phyloP scores from a whole-genome alignment of 2,888 invertebrate genomes.

The Euspilapteryx auroguttella region DNA sequence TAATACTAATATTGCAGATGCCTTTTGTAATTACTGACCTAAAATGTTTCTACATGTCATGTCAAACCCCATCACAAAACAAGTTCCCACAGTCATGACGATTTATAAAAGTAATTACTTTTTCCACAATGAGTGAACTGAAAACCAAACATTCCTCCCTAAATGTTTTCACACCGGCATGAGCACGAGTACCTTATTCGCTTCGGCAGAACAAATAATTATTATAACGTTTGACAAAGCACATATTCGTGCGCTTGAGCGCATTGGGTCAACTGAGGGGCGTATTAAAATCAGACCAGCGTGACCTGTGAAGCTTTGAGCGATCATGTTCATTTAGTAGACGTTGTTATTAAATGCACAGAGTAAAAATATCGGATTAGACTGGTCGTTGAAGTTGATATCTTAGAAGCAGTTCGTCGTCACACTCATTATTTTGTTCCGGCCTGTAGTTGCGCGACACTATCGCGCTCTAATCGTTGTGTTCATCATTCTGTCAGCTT shows the following conservation, averaged over 20 bases:
- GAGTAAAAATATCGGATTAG: too few species aligned
- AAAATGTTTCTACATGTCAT: too few species aligned
- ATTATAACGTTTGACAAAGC: slow-evolving; percentile 12
- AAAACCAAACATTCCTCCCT: slow-evolving; percentile 3
- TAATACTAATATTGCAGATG: too few species aligned
- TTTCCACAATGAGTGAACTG: too few species aligned
- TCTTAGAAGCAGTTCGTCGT: slow-evolving; percentile 22
- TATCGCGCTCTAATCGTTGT: slow-evolving; percentile 11
- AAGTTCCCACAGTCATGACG: too few species aligned
- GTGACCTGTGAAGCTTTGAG: not conserved
- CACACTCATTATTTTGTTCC: slow-evolving; percentile 32
- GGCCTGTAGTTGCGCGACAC: slow-evolving; percentile 18
- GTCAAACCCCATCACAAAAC: too few species aligned
- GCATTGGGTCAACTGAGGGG: slow-evolving; percentile 5
- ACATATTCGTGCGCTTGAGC: slow-evolving; percentile 13
- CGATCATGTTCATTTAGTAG: not conserved
- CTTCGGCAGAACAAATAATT: slow-evolving; percentile 11
- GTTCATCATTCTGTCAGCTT: slow-evolving; percentile 6
- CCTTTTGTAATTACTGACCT: too few species aligned
- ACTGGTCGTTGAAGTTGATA: slow-evolving; percentile 10
- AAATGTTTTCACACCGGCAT: slow-evolving; percentile 9
- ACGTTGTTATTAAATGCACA: too few species aligned
- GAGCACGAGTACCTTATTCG: slow-evolving; percentile 11
- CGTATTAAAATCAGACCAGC: not conserved
- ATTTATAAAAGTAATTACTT: too few species aligned